These are phyloP conservation scores for Catonia carolina DNA, from an alignment of 2,888 invertebrate species.

Conservation along the genomic window DNA sequence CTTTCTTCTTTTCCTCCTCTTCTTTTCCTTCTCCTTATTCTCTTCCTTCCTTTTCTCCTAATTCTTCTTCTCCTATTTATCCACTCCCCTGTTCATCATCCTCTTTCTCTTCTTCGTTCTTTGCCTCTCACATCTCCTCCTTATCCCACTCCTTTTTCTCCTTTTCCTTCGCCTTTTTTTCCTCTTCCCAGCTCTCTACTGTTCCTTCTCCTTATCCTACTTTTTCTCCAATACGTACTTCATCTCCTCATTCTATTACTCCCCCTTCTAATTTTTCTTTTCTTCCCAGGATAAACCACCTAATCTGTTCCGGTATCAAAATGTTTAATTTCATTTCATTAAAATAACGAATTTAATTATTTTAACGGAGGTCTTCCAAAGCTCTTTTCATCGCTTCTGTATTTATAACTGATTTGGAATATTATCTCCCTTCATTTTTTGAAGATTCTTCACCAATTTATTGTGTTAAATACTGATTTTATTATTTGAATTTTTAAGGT, in stretches of 20 bases:
- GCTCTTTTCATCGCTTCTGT: no score
- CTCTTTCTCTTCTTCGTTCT: neutral
- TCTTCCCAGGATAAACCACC: no score
- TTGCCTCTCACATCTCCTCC: neutral
- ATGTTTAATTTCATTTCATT: no score
- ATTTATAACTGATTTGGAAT: no score
- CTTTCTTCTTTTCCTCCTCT: neutral
- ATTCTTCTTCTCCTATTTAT: slow-evolving; percentile 7
- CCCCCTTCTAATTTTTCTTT: neutral
- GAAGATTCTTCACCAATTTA: no score
- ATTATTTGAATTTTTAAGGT: no score
- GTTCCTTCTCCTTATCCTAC: neutral
- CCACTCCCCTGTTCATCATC: neutral
- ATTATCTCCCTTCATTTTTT: no score
- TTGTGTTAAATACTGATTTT: no score
- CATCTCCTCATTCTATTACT: neutral
- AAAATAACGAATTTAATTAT: no score
- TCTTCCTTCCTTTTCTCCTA: neutral
- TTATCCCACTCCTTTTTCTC: neutral
- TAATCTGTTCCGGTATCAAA: no score
- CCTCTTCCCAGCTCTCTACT: neutral
- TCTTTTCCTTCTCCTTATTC: neutral
- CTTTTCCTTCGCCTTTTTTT: neutral
- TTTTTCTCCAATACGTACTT: neutral
- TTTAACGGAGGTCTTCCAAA: no score